These are phyloP conservation scores for Saturnia pavonia DNA, from an alignment of 2,888 invertebrate genomes.

Conservation along the genomic window DNA sequence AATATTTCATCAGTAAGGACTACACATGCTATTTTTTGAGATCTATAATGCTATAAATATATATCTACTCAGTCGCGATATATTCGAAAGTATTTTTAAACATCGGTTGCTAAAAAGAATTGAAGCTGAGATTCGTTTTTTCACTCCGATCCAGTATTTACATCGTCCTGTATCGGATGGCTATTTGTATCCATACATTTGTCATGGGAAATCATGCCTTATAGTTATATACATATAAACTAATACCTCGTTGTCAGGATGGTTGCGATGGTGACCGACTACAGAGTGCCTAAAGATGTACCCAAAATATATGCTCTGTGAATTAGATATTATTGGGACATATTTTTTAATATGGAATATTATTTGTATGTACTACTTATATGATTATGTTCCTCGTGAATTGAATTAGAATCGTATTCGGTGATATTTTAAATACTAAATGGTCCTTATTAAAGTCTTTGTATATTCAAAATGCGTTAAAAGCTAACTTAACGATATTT, in stretches of 20 bases:
- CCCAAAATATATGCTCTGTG: slow-evolving; percentile 11
- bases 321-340: slow-evolving; percentile 13
- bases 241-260: slow-evolving; percentile 71
- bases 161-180: slow-evolving; percentile 38
- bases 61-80: background rate
- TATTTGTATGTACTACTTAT: background rate
- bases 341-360: background rate
- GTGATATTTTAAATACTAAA: background rate
- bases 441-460: background rate
- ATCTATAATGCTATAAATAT: background rate
- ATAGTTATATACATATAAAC: slow-evolving; percentile 56
- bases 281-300: slow-evolving; percentile 27
- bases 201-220: slow-evolving; percentile 75
- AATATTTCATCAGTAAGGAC: background rate
- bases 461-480: no score
- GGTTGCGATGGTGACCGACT: slow-evolving; percentile 73
- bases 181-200: slow-evolving; percentile 68
- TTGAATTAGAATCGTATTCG: background rate
- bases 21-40: background rate
- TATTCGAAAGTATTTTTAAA: background rate
- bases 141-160: slow-evolving; percentile 28
- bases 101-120: background rate
- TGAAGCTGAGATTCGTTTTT: no score
- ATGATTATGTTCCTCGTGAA: background rate
- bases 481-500: no score